A percentile compares a stretch with the other conserved stretches of the same genome.
These are phyloP conservation scores for Mormyrops attenuatus DNA, from an alignment of 2,797 vertebrate species.

Conservation along the genomic window DNA sequence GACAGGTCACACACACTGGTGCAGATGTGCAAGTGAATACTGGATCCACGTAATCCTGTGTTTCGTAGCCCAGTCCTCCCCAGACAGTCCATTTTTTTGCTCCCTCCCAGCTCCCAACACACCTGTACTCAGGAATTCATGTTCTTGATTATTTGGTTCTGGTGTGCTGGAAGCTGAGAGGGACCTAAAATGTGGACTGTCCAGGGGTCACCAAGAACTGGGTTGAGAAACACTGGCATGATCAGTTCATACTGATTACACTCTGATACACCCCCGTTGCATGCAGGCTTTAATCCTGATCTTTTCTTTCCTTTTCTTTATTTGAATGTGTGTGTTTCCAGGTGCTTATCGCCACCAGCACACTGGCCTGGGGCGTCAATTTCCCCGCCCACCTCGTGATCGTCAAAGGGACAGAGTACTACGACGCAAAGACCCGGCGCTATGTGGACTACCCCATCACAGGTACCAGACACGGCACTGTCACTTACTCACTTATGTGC, in stretches of 20 bases:
- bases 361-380: constrained; percentile 97
- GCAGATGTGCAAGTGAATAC: neutral
- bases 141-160: neutral
- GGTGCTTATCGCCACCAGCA: constrained; percentile 96
- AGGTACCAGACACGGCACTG: constrained; percentile 59
- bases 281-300: neutral
- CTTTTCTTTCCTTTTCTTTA: neutral
- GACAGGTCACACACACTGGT: neutral
- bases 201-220: neutral
- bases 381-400: constrained; percentile 97
- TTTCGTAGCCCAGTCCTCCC: neutral
- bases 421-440: constrained; percentile 88
- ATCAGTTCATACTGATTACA: neutral
- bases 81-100: neutral
- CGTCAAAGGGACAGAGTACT: constrained; percentile 96
- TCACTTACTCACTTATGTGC: neutral
- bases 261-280: neutral
- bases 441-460: constrained; percentile 98
- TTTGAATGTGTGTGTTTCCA: constrained; percentile 45
- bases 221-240: neutral
- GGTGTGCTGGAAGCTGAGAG: neutral
- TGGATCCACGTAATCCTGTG: neutral
- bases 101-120: neutral
- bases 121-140: neutral
- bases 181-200: neutral